Conservation (phyloP, 2,888 invertebrate species). For the Acanthosoma haemorrhoidale region DNA sequence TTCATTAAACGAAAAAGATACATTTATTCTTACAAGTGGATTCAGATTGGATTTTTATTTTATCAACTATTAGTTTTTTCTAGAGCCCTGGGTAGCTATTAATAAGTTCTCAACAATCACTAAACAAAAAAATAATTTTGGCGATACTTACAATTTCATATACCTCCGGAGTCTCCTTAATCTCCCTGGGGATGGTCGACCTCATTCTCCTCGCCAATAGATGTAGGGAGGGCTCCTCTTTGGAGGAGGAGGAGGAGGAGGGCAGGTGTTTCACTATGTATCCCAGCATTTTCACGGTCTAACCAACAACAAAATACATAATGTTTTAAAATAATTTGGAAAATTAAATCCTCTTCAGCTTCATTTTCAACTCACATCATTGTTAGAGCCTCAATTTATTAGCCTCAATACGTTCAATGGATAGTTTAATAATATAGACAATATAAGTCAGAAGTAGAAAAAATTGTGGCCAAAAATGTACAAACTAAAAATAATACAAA, state of each 20-base stretch:
- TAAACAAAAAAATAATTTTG: not conserved
- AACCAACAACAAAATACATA: constrained; percentile 23
- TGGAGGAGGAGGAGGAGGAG: constrained; percentile 43
- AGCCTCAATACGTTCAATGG: too few species aligned
- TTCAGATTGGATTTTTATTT: not conserved
- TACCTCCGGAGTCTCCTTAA: constrained; percentile 62
- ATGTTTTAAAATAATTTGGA: not conserved
- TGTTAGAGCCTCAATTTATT: too few species aligned
- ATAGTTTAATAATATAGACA: too few species aligned
- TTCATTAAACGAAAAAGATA: too few species aligned
- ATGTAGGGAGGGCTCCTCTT: constrained; percentile 54
- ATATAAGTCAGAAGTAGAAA: too few species aligned
- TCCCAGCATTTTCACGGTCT: constrained; percentile 64
- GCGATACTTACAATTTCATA: constrained; percentile 59
- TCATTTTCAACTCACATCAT: too few species aligned
- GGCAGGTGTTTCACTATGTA: constrained; percentile 59
- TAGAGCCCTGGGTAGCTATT: too few species aligned
- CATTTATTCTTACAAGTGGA: too few species aligned
- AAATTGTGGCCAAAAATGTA: too few species aligned
- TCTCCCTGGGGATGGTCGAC: constrained; percentile 71
- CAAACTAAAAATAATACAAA: too few species aligned
- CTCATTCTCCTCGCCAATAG: constrained; percentile 73
- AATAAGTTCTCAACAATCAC: too few species aligned
- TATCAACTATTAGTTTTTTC: too few species aligned
- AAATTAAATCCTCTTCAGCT: constrained; percentile 56